A percentile compares a stretch with the other conserved stretches of the same genome.
Conservation (phyloP, 2,888 invertebrate genomes). For the Lucinisca nassula region DNA sequence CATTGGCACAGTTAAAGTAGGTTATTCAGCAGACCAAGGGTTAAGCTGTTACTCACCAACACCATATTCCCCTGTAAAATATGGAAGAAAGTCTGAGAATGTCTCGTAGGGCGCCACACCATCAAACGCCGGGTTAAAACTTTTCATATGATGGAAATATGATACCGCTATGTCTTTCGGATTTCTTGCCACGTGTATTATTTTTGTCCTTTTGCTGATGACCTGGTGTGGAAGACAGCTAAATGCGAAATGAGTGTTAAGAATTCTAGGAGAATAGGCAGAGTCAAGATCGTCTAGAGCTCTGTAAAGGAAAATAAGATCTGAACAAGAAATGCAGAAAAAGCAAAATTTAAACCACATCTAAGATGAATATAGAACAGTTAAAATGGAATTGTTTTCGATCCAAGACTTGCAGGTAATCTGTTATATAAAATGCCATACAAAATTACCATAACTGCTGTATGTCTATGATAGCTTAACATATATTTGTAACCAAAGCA, state of each 20-base stretch:
- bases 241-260: background rate
- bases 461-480: too few species aligned
- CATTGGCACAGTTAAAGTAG: too few species aligned
- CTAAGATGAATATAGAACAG: too few species aligned
- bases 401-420: too few species aligned
- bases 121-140: background rate
- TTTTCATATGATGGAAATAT: background rate
- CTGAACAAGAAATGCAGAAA: too few species aligned
- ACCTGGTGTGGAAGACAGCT: background rate
- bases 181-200: background rate
- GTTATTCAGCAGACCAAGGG: too few species aligned
- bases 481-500: background rate
- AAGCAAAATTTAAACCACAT: too few species aligned
- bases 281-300: too few species aligned
- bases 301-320: too few species aligned
- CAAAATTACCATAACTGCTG: too few species aligned
- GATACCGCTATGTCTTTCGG: slow-evolving; percentile 3
- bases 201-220: background rate
- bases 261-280: background rate
- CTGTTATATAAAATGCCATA: too few species aligned
- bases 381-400: too few species aligned
- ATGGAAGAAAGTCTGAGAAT: background rate
- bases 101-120: background rate
- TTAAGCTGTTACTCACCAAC: background rate
- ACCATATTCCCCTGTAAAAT: background rate